Evolutionary conservation across 2,113 vertebrate genomes (phyloP).

Genomic region (Serilophus lunatus): DNA sequence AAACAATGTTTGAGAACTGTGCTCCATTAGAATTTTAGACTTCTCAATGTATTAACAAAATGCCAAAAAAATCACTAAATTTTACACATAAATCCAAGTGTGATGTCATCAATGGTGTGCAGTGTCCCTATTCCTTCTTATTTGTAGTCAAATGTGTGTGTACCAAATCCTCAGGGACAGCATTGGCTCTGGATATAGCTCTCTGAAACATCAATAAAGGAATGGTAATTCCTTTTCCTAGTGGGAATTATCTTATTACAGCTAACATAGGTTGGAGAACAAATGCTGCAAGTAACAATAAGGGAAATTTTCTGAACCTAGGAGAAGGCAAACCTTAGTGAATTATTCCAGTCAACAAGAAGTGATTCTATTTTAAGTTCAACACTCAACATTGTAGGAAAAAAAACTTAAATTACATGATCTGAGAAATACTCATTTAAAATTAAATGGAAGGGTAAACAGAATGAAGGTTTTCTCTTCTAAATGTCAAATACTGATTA

Average conservation of each 20-base stretch:
- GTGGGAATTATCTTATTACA: conserved; percentile 3
- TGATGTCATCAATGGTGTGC: background rate
- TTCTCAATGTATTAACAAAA: background rate
- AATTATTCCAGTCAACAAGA: background rate
- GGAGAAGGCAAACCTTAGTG: background rate
- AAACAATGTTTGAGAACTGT: background rate
- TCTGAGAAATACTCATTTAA: background rate
- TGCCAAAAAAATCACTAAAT: background rate
- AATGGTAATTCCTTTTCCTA: conserved; percentile 29
- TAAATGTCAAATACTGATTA: background rate
- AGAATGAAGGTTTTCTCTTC: background rate
- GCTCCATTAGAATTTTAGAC: background rate
- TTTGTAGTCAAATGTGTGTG: background rate
- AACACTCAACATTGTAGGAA: background rate
- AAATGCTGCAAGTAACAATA: background rate
- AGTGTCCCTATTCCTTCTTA: background rate
- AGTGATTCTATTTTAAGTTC: background rate
- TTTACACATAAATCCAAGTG: background rate
- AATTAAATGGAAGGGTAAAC: conserved; percentile 1
- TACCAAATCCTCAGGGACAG: background rate
- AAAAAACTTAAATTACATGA: background rate
- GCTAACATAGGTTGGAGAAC: background rate
- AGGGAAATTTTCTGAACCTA: background rate
- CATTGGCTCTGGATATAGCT: background rate
- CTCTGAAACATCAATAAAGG: conserved; percentile 37